A percentile compares a stretch with the other conserved stretches of the same genome.
phyloP scores from a whole-genome alignment of 2,888 invertebrate genomes.

The Ellobium chinense region DNA sequence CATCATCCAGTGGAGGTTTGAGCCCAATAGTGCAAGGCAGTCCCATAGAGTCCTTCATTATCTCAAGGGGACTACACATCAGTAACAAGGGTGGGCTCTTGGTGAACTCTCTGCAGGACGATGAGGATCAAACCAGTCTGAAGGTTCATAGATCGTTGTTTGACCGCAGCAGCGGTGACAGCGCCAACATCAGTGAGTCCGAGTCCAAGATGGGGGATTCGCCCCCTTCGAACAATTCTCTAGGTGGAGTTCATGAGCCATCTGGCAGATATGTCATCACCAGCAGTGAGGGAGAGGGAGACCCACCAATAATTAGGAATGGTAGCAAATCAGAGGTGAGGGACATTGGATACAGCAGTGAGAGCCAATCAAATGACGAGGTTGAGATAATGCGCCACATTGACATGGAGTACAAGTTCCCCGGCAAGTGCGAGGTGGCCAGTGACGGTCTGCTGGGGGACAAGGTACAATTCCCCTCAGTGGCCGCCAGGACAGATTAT shows the following conservation, averaged over 20 bases:
- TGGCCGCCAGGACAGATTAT: constrained; percentile 40
- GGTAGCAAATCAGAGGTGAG: constrained; percentile 45
- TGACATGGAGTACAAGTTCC: constrained; percentile 52
- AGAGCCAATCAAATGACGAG: constrained; percentile 78
- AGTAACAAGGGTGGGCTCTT: neutral
- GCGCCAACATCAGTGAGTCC: constrained; percentile 70
- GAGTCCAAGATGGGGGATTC: constrained; percentile 67
- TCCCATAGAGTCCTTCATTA: constrained; percentile 21
- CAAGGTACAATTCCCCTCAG: constrained; percentile 43
- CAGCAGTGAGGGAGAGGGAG: constrained; percentile 52
- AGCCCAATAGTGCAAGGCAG: constrained; percentile 22
- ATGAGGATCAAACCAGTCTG: neutral
- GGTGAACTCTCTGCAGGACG: constrained; percentile 8
- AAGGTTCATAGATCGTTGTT: constrained; percentile 29
- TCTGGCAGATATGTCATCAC: constrained; percentile 34
- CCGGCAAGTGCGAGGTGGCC: constrained; percentile 53
- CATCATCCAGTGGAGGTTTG: constrained; percentile 23
- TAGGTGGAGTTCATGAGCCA: neutral
- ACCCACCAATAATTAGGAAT: constrained; percentile 22
- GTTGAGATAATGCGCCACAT: constrained; percentile 57
- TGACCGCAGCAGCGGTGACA: constrained; percentile 68
- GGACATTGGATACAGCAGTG: constrained; percentile 79
- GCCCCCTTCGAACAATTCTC: constrained; percentile 25
- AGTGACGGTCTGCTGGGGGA: constrained; percentile 55
- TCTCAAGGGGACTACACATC: constrained; percentile 18